Percentiles rank a stretch among this genome's conserved stretches.
phyloP scores from a whole-genome alignment of 2,888 invertebrate genomes.

The Octodonta nipae region DNA sequence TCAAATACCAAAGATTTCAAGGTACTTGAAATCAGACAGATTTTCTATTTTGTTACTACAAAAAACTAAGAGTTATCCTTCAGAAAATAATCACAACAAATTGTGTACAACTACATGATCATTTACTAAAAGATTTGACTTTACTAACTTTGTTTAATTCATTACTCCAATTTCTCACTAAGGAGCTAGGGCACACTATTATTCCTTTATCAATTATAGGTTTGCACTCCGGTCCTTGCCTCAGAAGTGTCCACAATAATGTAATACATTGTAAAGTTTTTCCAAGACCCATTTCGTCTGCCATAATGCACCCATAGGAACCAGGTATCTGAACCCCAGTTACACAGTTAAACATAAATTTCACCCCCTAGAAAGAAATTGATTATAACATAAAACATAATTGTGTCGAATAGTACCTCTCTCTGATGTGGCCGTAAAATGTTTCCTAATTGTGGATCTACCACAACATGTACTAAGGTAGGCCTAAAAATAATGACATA shows the following conservation, averaged over 20 bases:
- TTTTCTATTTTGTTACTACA: too few relatives aligned
- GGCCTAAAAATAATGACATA: conserved; percentile 36
- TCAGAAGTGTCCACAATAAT: conserved; percentile 82
- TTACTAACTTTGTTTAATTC: conserved; percentile 70
- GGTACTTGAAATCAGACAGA: too few relatives aligned
- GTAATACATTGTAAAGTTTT: conserved; percentile 97
- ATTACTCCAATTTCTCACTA: conserved; percentile 98
- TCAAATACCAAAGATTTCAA: too few relatives aligned
- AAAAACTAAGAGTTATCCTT: too few relatives aligned
- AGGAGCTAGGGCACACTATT: conserved; percentile 91
- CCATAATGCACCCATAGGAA: conserved; percentile 95
- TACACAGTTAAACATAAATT: conserved; percentile 98
- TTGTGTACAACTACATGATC: not conserved
- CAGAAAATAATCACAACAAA: too few relatives aligned
- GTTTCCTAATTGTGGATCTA: conserved; percentile 84
- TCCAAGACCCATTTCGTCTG: conserved; percentile 98
- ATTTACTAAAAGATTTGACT: not conserved
- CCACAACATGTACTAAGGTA: conserved; percentile 83
- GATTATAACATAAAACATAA: not conserved
- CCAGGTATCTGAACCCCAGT: conserved; percentile 78
- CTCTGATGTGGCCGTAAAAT: conserved; percentile 93
- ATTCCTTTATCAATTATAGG: conserved; percentile 84
- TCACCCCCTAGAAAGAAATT: conserved; percentile 58
- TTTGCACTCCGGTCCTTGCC: conserved; percentile 84
- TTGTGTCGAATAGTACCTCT: conserved; percentile 42